Evolutionary conservation across 2,797 vertebrate species (phyloP), one percentile per base, ranked within the genome.

Genomic region (Limnodromus scolopaceus): DNA sequence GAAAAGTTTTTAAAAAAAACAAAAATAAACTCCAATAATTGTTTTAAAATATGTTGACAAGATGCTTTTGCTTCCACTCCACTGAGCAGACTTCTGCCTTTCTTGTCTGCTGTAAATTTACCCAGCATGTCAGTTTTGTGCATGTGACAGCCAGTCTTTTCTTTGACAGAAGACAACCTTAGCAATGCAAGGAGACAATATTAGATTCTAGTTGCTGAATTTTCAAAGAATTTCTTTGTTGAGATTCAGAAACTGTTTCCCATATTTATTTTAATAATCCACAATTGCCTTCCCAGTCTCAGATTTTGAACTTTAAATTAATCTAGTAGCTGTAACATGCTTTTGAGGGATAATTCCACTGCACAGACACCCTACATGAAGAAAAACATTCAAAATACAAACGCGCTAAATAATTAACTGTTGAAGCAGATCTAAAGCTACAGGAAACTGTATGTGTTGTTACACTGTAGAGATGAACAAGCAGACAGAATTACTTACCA

Each of bases 21-120:
- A 77, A 32, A 75, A 8, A 39, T 80, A 77, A 92, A n/a, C 41
- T 75, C 28, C 1, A 9, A 18, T 86, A 86, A 94, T 46, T 84
- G 61, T 65, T 92, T 88, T 51, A 27, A 89, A 94, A 61, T 69
- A 90, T 24, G 25, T 16, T 63, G 46, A 91, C 23, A 87, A 84
- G 74, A 65, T 63, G 30, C 18, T 94, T 94, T 69, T 89, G 24
- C 66, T 92, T 69, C 83, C 43, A 71, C 30, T 87, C 66, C 51
- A 60, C 27, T 51, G 25, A 90, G 41, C 61, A 81, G 69, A 81
- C 11, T 81, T 32, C 49, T 64, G 53, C 54, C 34, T 79, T 68
- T 83, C 45, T 15, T 69, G 19, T 63, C 74, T 86, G 49, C 54
- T 84, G 10, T 16, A 68, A 95, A 63, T 15, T 83, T 14, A 80